Evolutionary conservation across 2,888 invertebrate species (phyloP).

Genomic region (Orthosia gracilis): DNA sequence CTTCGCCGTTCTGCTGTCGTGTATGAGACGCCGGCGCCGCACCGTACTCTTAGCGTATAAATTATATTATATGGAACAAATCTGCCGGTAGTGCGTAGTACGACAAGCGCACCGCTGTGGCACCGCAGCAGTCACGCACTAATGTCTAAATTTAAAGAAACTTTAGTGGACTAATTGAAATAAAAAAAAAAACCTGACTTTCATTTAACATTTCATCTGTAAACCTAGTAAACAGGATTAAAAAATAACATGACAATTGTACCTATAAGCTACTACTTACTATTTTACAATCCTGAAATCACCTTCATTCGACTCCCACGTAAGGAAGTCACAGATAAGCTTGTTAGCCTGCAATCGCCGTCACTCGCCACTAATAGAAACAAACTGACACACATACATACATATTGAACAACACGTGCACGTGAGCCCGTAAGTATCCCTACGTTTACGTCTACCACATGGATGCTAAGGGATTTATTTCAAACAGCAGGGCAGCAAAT

Average conservation of each 20-base stretch:
- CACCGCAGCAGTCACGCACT: no score
- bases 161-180: no score
- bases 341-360: conserved; percentile 36
- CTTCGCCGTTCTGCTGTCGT: no score
- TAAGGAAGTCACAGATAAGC: conserved; percentile 41
- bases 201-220: no score
- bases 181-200: no score
- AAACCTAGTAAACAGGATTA: conserved; percentile 3
- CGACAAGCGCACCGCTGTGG: no score
- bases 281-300: conserved; percentile 26
- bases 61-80: no score
- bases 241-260: conserved; percentile 1
- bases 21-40: no score
- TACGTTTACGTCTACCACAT: neutral
- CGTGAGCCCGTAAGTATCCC: neutral
- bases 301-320: conserved; percentile 46
- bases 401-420: neutral
- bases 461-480: conserved; percentile 3
- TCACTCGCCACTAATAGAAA: conserved; percentile 32
- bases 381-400: conserved; percentile 21
- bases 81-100: no score
- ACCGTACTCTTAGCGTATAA: no score
- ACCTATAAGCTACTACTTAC: neutral
- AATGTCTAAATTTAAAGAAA: no score
- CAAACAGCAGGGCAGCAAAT: neutral